Evolutionary conservation across 2,888 invertebrate species (phyloP), one percentile per base, ranked within the genome.

Genomic region (Pemphredon lugubris): DNA sequence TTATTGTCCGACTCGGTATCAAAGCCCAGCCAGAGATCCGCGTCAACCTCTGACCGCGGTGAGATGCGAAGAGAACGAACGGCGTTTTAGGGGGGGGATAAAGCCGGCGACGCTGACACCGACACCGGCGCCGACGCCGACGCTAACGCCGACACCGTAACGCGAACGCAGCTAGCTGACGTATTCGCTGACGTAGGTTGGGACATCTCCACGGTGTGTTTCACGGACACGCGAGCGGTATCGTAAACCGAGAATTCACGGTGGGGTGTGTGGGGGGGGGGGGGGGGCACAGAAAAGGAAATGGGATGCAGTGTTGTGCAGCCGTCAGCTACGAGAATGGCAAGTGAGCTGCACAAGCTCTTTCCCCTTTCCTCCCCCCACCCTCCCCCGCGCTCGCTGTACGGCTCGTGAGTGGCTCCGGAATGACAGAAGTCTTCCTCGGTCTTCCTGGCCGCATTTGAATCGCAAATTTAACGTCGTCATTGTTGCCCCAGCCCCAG

Each of bases 171-270:
- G 78, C 16, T 2, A 65, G 77, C 78, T 85, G 86, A 82, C 85
- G 80, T 81, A 77, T 76, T 73, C 73, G 82, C 84, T 84, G 86
- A 84, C 84, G 79, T 71, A 75, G 83, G 73, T 53, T n/a, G 23
- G 47, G 57, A 63, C 47, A 40, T 48, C 54, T 47, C 54, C 34
- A 68, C 20, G 32, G 44, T 48, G 61, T 37, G 61, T 66, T 73
- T 65, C 55, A 50, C 59, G 59, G 55, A 42, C 74, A 54, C 18
- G 60, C 21, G 55, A 40, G 45, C 50, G 54, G 50, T 50, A 69
- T 58, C 54, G 53, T 60, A 45, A 64, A 54, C 45, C 55, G 65
- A 59, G 53, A 42, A 59, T 65, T 51, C 47, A 3, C 13, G 42
- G 32, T 1, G 32, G n/a, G 2, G 18, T 16, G 16, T 30, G 18